Base-by-base conservation (phyloP, 2,797 vertebrate genomes). In the Hyperoplus lanceolatus region DNA sequence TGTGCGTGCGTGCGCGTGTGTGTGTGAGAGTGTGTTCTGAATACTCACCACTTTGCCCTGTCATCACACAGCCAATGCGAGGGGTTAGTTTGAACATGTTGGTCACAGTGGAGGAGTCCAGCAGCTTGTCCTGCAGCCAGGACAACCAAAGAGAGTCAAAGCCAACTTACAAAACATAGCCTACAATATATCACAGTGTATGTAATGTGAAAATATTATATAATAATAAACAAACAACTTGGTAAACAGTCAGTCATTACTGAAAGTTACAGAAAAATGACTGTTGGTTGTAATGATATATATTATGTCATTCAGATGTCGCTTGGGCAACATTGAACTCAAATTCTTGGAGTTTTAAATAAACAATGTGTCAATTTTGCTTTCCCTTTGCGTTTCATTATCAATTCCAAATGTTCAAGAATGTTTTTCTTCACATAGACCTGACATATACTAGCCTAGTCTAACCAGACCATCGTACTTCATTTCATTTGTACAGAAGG, bases 61-160 rank as follows among this genome's bases (percentile, higher is more conserved):
- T 96, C 96, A 96, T 96, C 69, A 94, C 93, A n/a, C 96, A 96
- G 65, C 96, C 96, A 4, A 96, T 96, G n/a, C 87, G 91, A 16
- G 93, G 85, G 13, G 95, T 96, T 9, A 96, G 89, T 41, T 76
- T 91, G 85, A 93, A 96, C 88, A 96, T 89, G 91, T 95, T 96
- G 81, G 95, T 95, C 66, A 96, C 58, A 0, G 95, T 96, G 36
- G 94, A 90, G 0, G 95, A 78, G 69, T 96, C 96, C 86, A 96
- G 87, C 65, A 96, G 92, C 74, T 94, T 95, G 86, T 96, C 96
- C 96, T 96, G 80, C 14, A 53, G 60, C 0, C 42, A n/a, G 50
- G 42, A 50, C 36, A 55, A 36, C 18, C 1, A n/a, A 4, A 57
- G 6, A 56, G 29, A 6, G 15, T 43, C 67, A 75, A 12, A 15